Conservation (phyloP, 2,888 invertebrate species). For the Phymatocera aterrima region DNA sequence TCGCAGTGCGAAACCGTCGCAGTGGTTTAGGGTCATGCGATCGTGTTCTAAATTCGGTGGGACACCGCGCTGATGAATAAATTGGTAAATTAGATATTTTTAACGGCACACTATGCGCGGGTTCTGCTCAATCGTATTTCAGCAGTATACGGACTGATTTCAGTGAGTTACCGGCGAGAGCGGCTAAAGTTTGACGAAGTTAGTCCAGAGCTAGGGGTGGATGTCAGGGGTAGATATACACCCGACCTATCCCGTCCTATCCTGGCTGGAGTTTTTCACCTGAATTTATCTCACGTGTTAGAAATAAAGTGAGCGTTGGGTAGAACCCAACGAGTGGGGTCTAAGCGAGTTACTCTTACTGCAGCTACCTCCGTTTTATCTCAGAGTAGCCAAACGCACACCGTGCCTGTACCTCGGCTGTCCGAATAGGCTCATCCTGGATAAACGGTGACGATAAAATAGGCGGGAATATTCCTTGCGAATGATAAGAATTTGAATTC, state of each 20-base stretch:
- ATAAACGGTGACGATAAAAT: not conserved
- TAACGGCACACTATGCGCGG: not conserved
- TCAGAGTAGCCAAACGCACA: not conserved
- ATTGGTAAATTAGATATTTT: not conserved
- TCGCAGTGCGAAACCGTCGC: constrained; percentile 18
- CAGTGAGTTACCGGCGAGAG: not conserved
- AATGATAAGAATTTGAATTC: too few species aligned
- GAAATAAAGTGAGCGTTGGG: constrained; percentile 64
- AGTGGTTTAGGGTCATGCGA: constrained; percentile 25
- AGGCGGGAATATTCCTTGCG: not conserved
- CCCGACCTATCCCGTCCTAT: not conserved
- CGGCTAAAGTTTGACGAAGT: constrained; percentile 32
- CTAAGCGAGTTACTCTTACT: constrained; percentile 13
- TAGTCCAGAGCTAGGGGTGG: not conserved
- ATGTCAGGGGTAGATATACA: not conserved
- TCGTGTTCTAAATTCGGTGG: not conserved
- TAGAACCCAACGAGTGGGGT: constrained; percentile 32
- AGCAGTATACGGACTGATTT: constrained; percentile 5
- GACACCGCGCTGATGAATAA: not conserved
- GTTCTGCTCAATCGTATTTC: not conserved
- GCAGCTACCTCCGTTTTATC: not conserved
- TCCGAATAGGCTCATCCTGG: not conserved
- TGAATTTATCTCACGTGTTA: constrained; percentile 66
- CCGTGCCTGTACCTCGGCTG: not conserved
- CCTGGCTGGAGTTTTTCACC: constrained; percentile 48